Evolutionary conservation across 2,888 invertebrate genomes (phyloP), one percentile per base, ranked within the genome.

Genomic region (Buathra laborator): DNA sequence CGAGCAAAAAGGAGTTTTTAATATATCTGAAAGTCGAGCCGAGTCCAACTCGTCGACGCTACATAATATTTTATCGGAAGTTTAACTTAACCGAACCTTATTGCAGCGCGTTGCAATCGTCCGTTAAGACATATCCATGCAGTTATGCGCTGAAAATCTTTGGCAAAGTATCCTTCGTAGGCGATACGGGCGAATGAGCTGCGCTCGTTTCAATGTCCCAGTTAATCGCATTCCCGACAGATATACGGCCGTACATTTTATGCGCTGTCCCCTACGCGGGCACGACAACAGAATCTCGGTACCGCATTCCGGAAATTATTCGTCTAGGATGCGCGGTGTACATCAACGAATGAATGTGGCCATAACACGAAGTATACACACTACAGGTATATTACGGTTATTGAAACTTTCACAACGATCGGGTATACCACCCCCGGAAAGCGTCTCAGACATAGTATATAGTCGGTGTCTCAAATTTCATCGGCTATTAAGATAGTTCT

Each of bases 221-320:
- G 64, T 75, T 75, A 51, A 64, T 75, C 12, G 75, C 62, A 48
- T 75, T 51, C 51, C 19, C 62, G 48, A 75, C 62, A 64, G 75
- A 64, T 64, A 64, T 64, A 75, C 48, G 64, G 14, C 48, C 64
- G 19, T 64, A 75, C 75, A 64, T 75, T 75, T 75, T 51, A 64
- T 75, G 32, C 48, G 10, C 14, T 51, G 75, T 64, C 64, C 75
- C 48, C 64, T 46, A 48, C 4, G 64, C 46, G 75, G 43, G 29
- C 48, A 75, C 32, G 66, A 43, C 43, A 62, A 48, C 64, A 37
- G 51, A 75, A 75, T 62, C 29, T 48, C 48, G 51, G 48, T 37
- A 14, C 37, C 7, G 48, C 48, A 48, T 48, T 64, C 62, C 48
- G 51, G 64, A 64, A 75, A 64, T 75, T 64, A 75, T 75, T 75